Base-by-base conservation (phyloP, 1,140 invertebrate species). In the Pogonomyrmex barbatus region DNA sequence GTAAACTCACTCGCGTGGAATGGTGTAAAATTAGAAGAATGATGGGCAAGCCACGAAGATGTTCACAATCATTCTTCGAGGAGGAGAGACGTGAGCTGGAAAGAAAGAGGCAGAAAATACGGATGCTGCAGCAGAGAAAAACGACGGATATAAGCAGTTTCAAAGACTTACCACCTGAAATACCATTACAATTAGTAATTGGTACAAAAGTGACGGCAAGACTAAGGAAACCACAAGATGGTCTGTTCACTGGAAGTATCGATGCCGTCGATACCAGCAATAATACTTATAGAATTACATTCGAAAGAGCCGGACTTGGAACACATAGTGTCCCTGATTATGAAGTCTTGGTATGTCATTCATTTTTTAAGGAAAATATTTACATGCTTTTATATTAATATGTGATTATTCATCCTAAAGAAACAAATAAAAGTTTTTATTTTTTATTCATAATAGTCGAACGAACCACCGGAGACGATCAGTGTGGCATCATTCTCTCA, bases 211-310 rank as follows among this genome's bases (percentile, higher is more conserved):
- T 99, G 0, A 97, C 98, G 56, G 98, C 98, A 88, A 94, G 99
- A 88, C 94, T 99, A 88, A 96, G 99, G 67, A 97, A 97, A 93
- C 99, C 99, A 6, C 98, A 99, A 95, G 99, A 99, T 96, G 99
- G 99, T 17, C 96, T 99, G 42, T 99, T 99, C 92, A 99, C 98
- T 77, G 99, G 99, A 8, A 98, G 97, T 58, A 98, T 99, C 87
- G 99, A 99, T 95, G 99, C 99, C 54, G 97, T 99, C n/a, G 98
- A 99, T 93, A 99, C 98, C 2, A 97, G 98, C 4, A 98, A 99
- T 93, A 99, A 99, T 93, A 98, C 98, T n/a, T 99, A 99, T 93
- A 96, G 99, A 91, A 98, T 99, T 79, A 98, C 98, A 0, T 99
- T 99, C 95, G 99, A 99, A 94, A 96, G 98, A 84, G 96, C 97